Percentiles rank a stretch among this genome's conserved stretches.
These are phyloP conservation scores for Pipa parva DNA, from an alignment of 2,113 vertebrate genomes.

Conservation along the genomic window DNA sequence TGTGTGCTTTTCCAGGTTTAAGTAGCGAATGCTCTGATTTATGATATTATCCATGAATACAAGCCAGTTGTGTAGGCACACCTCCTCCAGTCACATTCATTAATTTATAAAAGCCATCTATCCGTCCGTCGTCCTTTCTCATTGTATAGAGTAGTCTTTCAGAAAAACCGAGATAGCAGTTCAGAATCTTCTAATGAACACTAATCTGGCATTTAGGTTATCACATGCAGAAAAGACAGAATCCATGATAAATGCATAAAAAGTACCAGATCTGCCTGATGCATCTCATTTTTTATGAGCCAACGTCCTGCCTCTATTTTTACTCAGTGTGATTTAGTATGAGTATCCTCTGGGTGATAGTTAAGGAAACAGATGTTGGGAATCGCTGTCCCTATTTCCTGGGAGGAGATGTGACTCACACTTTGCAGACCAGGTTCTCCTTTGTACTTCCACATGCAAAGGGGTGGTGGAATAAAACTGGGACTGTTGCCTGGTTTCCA, in stretches of 20 bases:
- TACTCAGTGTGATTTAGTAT: constrained; percentile 81
- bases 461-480: constrained; percentile 72
- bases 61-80: neutral
- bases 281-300: constrained; percentile 55
- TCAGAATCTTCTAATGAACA: neutral
- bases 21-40: neutral
- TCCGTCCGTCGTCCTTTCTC: neutral
- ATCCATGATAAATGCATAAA: neutral
- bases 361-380: constrained; percentile 97
- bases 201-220: neutral
- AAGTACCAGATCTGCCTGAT: constrained; percentile 6
- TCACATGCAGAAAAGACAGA: neutral
- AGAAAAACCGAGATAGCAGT: neutral
- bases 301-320: constrained; percentile 79
- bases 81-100: neutral
- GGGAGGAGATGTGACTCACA: constrained; percentile 76
- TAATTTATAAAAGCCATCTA: neutral
- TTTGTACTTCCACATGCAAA: constrained; percentile 85
- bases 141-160: neutral
- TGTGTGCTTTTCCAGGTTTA: constrained; percentile 4
- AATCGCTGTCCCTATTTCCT: constrained; percentile 88
- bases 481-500: constrained; percentile 79
- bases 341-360: constrained; percentile 83
- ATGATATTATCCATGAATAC: neutral
- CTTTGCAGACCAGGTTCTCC: constrained; percentile 65